Conservation (phyloP, 92 coral and sea anemone genomes). For the Zoanthus sansibaricus region DNA sequence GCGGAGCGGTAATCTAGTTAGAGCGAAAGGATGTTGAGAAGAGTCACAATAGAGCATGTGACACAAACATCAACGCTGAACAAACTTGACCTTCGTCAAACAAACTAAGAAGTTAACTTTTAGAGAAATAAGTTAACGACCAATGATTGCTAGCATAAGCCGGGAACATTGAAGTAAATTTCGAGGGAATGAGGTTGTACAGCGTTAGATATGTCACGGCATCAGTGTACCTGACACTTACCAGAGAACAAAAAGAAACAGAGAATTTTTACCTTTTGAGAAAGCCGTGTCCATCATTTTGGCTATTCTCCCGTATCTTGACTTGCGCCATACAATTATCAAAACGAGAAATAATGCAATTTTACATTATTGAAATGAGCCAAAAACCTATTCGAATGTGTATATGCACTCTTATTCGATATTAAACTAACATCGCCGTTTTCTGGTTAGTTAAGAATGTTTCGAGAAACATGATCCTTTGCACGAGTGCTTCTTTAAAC, state of each 20-base stretch:
- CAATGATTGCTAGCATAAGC: slow-evolving; percentile 46
- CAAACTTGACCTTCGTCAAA: slow-evolving; percentile 55
- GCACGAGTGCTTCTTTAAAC: slow-evolving; percentile 83
- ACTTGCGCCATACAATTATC: neutral
- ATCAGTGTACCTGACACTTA: slow-evolving; percentile 20
- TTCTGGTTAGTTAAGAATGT: slow-evolving; percentile 75
- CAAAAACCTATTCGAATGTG: slow-evolving; percentile 41
- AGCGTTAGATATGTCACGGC: slow-evolving; percentile 13
- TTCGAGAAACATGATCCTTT: slow-evolving; percentile 91
- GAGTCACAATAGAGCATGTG: slow-evolving; percentile 52
- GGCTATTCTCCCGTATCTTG: neutral
- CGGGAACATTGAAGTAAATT: slow-evolving; percentile 33
- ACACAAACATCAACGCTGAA: slow-evolving; percentile 44
- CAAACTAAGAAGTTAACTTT: slow-evolving; percentile 54
- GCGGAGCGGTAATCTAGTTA: slow-evolving; percentile 56
- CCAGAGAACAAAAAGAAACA: slow-evolving; percentile 21
- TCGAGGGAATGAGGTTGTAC: slow-evolving; percentile 6
- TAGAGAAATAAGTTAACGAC: slow-evolving; percentile 53
- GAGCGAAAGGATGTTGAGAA: slow-evolving; percentile 22
- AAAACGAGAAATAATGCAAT: neutral
- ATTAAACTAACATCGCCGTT: slow-evolving; percentile 80
- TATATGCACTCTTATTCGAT: slow-evolving; percentile 71
- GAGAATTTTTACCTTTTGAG: slow-evolving; percentile 13
- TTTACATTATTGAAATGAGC: neutral
- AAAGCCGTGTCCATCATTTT: neutral